Conservation (phyloP, 2,888 invertebrate species). For the Meteorus cinctellus region DNA sequence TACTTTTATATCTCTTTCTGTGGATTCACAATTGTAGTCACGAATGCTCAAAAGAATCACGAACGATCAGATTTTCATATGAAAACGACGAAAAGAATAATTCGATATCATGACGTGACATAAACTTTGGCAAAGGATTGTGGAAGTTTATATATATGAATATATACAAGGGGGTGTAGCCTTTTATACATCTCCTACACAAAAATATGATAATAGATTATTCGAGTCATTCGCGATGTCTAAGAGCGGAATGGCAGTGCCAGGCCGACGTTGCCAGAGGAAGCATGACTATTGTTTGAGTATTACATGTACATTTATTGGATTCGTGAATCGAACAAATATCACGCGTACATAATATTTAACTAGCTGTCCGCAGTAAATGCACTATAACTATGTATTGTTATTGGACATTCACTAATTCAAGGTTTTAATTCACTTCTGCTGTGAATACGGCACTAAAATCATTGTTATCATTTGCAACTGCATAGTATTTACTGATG, state of each 20-base stretch:
- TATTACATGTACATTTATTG: neutral
- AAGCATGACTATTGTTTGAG: slow-evolving; percentile 28
- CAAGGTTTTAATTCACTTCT: neutral
- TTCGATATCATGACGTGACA: slow-evolving; percentile 42
- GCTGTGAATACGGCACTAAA: neutral
- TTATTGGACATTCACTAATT: neutral
- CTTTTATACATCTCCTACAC: neutral
- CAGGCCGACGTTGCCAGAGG: slow-evolving; percentile 33
- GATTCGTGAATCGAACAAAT: slow-evolving; percentile 34
- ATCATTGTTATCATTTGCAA: neutral
- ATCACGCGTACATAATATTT: slow-evolving; percentile 15
- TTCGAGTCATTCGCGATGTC: slow-evolving; percentile 21
- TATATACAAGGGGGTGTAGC: slow-evolving; percentile 5
- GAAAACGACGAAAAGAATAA: slow-evolving; percentile 40
- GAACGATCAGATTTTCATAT: slow-evolving; percentile 30
- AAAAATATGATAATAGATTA: slow-evolving; percentile 2
- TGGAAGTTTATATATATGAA: neutral
- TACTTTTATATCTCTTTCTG: slow-evolving; percentile 37
- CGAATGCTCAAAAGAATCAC: slow-evolving; percentile 42
- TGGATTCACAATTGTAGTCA: slow-evolving; percentile 39
- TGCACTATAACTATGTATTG: too few relatives aligned
- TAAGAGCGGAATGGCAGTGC: slow-evolving; percentile 46
- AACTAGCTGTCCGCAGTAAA: neutral
- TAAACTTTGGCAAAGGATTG: slow-evolving; percentile 11
- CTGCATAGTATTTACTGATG: too few relatives aligned